Conservation (phyloP, 64 coral and sea anemone genomes). For the Stichodactyla mertensii region DNA sequence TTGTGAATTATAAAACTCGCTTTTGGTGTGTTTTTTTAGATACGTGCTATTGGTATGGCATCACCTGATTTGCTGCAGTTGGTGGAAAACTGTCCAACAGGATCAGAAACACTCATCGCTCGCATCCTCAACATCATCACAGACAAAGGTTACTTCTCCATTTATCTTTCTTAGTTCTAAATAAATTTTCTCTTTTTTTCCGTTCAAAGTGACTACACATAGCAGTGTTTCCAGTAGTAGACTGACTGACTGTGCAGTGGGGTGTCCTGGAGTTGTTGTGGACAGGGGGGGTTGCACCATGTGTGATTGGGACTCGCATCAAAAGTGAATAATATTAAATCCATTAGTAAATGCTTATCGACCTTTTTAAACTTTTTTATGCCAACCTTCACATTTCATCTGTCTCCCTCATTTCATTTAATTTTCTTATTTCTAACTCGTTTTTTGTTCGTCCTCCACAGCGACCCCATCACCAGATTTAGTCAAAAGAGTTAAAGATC, state of each 20-base stretch:
- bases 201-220: too few relatives aligned
- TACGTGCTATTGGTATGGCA: constrained; percentile 92
- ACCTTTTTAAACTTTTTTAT: neutral
- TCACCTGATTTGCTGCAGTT: constrained; percentile 84
- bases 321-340: too few relatives aligned
- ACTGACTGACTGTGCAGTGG: too few relatives aligned
- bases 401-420: neutral
- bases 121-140: constrained; percentile 96
- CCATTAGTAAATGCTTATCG: too few relatives aligned
- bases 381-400: neutral
- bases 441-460: constrained; percentile 16
- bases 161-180: neutral
- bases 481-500: constrained; percentile 89
- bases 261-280: too few relatives aligned
- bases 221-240: too few relatives aligned
- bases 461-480: constrained; percentile 76
- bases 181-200: too few relatives aligned
- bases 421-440: neutral
- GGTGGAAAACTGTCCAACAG: constrained; percentile 93
- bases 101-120: constrained; percentile 92
- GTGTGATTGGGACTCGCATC: too few relatives aligned
- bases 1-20: neutral
- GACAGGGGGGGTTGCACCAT: too few relatives aligned
- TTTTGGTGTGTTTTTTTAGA: constrained; percentile 2
- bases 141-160: constrained; percentile 73